These are phyloP conservation scores for Pseudococcus jackbeardsleyi DNA, from an alignment of 2,888 invertebrate genomes.

Conservation along the genomic window DNA sequence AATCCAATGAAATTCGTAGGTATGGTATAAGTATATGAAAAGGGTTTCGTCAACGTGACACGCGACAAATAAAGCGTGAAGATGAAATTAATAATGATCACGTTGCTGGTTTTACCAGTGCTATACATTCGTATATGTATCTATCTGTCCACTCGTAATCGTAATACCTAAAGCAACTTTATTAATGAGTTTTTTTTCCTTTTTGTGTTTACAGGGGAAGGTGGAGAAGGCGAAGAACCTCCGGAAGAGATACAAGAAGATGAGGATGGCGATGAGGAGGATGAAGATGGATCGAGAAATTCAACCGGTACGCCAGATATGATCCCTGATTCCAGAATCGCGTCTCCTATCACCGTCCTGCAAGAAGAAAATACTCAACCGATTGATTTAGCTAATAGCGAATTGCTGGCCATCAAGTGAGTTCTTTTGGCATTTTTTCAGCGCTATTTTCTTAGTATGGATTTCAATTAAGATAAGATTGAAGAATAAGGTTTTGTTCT, in stretches of 20 bases:
- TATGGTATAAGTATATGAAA: neutral
- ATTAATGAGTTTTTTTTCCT: neutral
- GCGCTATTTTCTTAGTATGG: neutral
- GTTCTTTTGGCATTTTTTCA: conserved; percentile 6
- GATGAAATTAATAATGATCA: neutral
- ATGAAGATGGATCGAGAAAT: conserved; percentile 68
- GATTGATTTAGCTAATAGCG: conserved; percentile 62
- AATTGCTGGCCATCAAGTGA: conserved; percentile 58
- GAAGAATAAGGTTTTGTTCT: too few species aligned
- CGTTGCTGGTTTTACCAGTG: neutral
- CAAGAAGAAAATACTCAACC: conserved; percentile 64
- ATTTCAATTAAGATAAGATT: too few species aligned
- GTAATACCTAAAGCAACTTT: neutral
- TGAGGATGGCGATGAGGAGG: conserved; percentile 69
- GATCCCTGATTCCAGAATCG: conserved; percentile 65
- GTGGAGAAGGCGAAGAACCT: conserved; percentile 71
- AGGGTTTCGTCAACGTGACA: neutral
- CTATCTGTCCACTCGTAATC: neutral
- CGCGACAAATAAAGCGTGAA: conserved; percentile 17
- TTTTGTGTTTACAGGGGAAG: conserved; percentile 73
- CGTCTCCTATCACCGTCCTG: conserved; percentile 66
- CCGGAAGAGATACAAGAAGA: conserved; percentile 70
- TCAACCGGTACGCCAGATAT: conserved; percentile 66
- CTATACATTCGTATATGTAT: neutral
- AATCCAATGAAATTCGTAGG: too few species aligned